phyloP scores from a whole-genome alignment of 2,888 invertebrate species.

The Mesopsocus fuscifrons region DNA sequence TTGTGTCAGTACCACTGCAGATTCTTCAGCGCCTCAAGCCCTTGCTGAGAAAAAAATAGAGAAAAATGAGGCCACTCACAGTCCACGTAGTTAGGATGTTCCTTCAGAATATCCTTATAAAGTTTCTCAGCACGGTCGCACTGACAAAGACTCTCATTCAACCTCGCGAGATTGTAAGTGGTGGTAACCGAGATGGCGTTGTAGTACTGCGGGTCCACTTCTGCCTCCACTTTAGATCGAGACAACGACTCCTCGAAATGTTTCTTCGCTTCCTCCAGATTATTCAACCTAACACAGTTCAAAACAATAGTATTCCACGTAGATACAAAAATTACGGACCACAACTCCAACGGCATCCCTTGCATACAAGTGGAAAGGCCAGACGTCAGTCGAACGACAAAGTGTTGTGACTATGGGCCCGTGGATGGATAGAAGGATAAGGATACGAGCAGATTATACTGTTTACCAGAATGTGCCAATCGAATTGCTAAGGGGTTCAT shows the following conservation, averaged over 20 bases:
- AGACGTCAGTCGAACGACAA: too few species aligned
- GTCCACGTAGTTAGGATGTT: slow-evolving; percentile 96
- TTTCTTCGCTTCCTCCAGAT: slow-evolving; percentile 65
- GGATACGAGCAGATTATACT: too few species aligned
- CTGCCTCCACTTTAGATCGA: slow-evolving; percentile 61
- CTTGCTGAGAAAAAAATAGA: too few species aligned
- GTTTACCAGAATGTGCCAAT: too few species aligned
- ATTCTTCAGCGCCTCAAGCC: too few species aligned
- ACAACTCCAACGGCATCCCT: too few species aligned
- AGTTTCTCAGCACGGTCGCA: slow-evolving; percentile 89
- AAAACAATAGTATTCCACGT: background rate
- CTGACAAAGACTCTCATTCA: slow-evolving; percentile 81
- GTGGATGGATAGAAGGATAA: too few species aligned
- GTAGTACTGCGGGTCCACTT: slow-evolving; percentile 83
- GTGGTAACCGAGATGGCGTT: slow-evolving; percentile 92
- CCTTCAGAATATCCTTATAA: slow-evolving; percentile 90
- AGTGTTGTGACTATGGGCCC: too few species aligned
- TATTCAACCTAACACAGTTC: slow-evolving; percentile 49
- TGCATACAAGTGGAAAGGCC: too few species aligned
- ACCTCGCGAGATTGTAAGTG: slow-evolving; percentile 85
- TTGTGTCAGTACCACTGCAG: too few species aligned
- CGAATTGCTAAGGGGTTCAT: too few species aligned
- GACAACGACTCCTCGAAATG: slow-evolving; percentile 73
- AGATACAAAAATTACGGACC: background rate
- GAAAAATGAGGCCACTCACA: slow-evolving; percentile 34